A percentile compares a stretch with the other conserved stretches of the same genome.
phyloP scores from a whole-genome alignment of 2,113 vertebrate genomes.

The Ageneiosus marmoratus region DNA sequence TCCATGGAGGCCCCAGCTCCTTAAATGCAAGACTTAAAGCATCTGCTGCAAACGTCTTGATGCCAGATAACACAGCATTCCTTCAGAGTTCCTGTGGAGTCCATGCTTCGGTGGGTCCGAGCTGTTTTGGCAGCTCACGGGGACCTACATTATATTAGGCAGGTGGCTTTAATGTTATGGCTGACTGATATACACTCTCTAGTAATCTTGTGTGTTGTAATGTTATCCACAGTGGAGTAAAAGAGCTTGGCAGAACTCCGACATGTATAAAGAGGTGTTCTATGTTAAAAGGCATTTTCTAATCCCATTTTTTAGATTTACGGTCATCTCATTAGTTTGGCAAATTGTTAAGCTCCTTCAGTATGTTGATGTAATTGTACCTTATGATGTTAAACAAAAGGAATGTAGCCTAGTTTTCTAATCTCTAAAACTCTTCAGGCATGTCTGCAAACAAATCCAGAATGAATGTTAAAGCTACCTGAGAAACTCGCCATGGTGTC shows the following conservation, averaged over 20 bases:
- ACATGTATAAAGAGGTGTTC: not conserved
- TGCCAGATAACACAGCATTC: too few species aligned
- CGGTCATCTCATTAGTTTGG: slow-evolving; percentile 14
- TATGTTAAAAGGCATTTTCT: not conserved
- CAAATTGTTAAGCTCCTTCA: not conserved
- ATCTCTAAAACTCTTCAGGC: not conserved
- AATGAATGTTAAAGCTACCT: not conserved
- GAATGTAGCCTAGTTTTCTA: slow-evolving; percentile 18
- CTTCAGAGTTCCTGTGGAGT: too few species aligned
- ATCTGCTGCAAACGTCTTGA: too few species aligned
- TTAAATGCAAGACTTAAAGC: too few species aligned
- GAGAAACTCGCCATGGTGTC: not conserved
- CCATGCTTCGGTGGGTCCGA: too few species aligned
- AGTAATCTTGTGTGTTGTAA: not conserved
- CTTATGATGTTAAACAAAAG: slow-evolving; percentile 16
- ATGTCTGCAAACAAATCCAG: not conserved
- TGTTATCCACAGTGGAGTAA: not conserved
- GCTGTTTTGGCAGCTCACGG: too few species aligned
- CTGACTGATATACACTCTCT: too few species aligned
- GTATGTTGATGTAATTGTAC: not conserved
- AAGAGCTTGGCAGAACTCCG: not conserved
- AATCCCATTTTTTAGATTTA: not conserved
- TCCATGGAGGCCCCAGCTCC: too few species aligned
- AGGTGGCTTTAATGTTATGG: too few species aligned
- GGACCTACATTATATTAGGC: too few species aligned